Percentiles rank a stretch among this genome's conserved stretches.
phyloP scores from a whole-genome alignment of 2,888 invertebrate genomes.

The Tetranychus truncatus region DNA sequence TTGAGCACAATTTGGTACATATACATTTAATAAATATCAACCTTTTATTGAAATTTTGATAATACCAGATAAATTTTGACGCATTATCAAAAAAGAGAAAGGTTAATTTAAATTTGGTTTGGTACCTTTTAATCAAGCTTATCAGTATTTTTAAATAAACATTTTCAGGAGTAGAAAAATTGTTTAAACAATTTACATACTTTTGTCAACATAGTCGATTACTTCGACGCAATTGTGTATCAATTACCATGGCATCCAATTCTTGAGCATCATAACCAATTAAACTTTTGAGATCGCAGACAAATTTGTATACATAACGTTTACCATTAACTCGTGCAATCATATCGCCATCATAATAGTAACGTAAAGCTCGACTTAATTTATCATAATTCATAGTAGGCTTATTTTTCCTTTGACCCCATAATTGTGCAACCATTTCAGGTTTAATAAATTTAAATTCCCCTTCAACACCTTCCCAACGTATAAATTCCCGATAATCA shows the following conservation, averaged over 20 bases:
- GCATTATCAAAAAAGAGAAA: no score
- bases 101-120: no score
- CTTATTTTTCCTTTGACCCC: slow-evolving; percentile 80
- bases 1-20: no score
- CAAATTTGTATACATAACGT: slow-evolving; percentile 84
- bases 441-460: slow-evolving; percentile 70
- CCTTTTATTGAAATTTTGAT: no score
- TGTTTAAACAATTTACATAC: no score
- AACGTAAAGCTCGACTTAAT: slow-evolving; percentile 61
- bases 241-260: slow-evolving; percentile 51
- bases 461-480: slow-evolving; percentile 65
- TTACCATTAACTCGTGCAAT: slow-evolving; percentile 53
- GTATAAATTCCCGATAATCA: slow-evolving; percentile 54
- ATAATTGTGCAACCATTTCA: slow-evolving; percentile 62
- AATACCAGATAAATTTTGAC: no score
- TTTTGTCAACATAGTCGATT: not conserved
- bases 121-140: no score
- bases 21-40: no score
- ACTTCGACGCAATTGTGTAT: slow-evolving; percentile 11
- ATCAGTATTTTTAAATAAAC: no score
- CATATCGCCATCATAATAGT: slow-evolving; percentile 86
- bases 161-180: no score
- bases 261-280: slow-evolving; percentile 67
- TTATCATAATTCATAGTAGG: slow-evolving; percentile 89
- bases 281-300: slow-evolving; percentile 69